A percentile compares a stretch with the other conserved stretches of the same genome.
Conservation (phyloP, 2,888 invertebrate species). For the Pomacea canaliculata region DNA sequence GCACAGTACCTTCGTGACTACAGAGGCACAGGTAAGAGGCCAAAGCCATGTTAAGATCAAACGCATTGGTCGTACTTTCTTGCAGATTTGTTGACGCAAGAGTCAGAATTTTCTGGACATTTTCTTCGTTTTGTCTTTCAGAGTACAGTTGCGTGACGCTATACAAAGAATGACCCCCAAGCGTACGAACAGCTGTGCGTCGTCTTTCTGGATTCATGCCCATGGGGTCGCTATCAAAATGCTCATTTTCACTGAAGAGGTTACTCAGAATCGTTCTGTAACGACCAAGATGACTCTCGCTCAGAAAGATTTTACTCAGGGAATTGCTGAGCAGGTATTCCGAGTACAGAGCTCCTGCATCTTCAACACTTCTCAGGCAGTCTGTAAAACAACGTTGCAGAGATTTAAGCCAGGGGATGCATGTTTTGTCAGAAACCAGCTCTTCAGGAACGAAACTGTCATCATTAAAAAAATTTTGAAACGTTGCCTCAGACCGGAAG, state of each 20-base stretch:
- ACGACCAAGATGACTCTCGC: neutral
- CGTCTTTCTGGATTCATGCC: conserved; percentile 4
- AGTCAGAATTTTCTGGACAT: neutral
- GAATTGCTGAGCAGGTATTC: neutral
- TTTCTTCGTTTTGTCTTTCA: neutral
- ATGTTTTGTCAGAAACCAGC: neutral
- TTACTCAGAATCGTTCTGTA: conserved; percentile 1
- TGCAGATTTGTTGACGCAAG: conserved; percentile 2
- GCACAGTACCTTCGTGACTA: neutral
- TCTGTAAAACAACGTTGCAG: conserved; percentile 1
- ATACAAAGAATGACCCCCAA: conserved; percentile 13
- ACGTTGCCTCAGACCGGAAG: neutral
- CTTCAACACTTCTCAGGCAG: conserved; percentile 3
- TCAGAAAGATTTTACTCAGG: conserved; percentile 1
- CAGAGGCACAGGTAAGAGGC: conserved; percentile 7
- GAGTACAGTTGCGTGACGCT: conserved; percentile 1
- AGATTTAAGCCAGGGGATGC: neutral
- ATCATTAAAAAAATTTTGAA: neutral
- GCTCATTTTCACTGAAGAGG: neutral
- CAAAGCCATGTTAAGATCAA: conserved; percentile 12
- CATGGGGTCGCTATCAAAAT: neutral
- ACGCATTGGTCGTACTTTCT: neutral
- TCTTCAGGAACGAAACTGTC: no score
- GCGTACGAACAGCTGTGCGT: neutral
- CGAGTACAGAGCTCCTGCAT: neutral